A percentile compares a stretch with the other conserved stretches of the same genome.
Evolutionary conservation across 2,113 vertebrate species (phyloP).

Genomic region (Passer montanus): DNA sequence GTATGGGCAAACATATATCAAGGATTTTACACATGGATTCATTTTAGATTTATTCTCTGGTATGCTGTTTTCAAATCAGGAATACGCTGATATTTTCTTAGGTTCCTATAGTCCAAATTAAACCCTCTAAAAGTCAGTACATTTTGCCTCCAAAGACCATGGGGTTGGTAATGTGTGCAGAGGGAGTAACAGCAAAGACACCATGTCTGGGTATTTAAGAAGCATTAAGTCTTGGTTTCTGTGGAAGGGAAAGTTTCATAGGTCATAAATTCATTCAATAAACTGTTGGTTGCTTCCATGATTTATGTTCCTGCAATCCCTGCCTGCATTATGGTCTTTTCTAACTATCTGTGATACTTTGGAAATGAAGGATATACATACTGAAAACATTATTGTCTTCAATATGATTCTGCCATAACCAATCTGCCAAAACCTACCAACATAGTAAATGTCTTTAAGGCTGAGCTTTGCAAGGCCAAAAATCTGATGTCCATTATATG

Average conservation of each 20-base stretch:
- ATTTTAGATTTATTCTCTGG: slow-evolving; percentile 5
- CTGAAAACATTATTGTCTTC: slow-evolving; percentile 58
- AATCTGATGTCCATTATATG: slow-evolving; percentile 64
- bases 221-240: not conserved
- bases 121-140: not conserved
- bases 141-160: not conserved
- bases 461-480: slow-evolving; percentile 26
- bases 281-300: not conserved
- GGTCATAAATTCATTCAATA: not conserved
- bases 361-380: slow-evolving; percentile 14
- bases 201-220: not conserved
- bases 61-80: not conserved
- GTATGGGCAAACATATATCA: not conserved
- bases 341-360: slow-evolving; percentile 25
- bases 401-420: slow-evolving; percentile 41
- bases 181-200: slow-evolving; percentile 6
- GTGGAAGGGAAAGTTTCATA: not conserved
- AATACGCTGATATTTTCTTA: not conserved
- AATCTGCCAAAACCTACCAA: slow-evolving; percentile 47
- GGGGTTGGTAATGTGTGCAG: not conserved
- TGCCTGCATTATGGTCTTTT: not conserved
- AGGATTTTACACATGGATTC: not conserved
- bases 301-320: slow-evolving; percentile 38
- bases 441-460: slow-evolving; percentile 28
- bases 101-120: not conserved